A percentile compares a stretch with the other conserved stretches of the same genome.
Evolutionary conservation across 2,888 invertebrate species (phyloP).

Genomic region (Germaria angustata): DNA sequence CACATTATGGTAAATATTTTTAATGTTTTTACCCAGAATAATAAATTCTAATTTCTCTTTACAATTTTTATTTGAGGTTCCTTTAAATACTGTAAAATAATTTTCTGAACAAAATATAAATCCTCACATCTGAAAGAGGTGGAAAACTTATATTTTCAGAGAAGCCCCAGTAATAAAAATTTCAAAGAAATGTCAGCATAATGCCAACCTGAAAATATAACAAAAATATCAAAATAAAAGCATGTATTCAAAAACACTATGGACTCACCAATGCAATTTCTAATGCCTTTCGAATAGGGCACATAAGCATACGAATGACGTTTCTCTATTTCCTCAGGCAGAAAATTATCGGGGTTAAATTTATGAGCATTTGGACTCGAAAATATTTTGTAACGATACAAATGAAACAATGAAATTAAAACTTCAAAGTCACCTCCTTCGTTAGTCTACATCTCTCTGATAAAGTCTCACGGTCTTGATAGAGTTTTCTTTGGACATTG

Average conservation of each 20-base stretch:
- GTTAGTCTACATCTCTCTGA: conserved; percentile 69
- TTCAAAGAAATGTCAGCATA: conserved; percentile 71
- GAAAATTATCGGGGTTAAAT: conserved; percentile 78
- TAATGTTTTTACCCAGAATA: not conserved
- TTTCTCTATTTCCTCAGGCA: conserved; percentile 72
- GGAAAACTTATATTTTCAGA: conserved; percentile 69
- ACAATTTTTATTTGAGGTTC: conserved; percentile 68
- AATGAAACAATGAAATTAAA: conserved; percentile 73
- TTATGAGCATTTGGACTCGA: conserved; percentile 76
- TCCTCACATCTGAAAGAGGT: conserved; percentile 69
- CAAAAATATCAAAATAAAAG: not conserved
- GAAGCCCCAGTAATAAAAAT: conserved; percentile 67
- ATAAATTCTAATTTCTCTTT: conserved; percentile 20
- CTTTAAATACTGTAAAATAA: conserved; percentile 69
- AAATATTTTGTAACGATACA: conserved; percentile 74
- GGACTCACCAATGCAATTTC: conserved; percentile 75
- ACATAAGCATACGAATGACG: conserved; percentile 77
- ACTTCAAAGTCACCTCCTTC: conserved; percentile 74
- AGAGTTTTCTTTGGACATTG: conserved; percentile 70
- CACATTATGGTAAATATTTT: too few relatives aligned
- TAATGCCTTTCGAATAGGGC: conserved; percentile 76
- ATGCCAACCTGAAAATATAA: conserved; percentile 66
- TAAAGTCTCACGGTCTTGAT: conserved; percentile 71
- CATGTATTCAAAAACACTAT: too few relatives aligned
- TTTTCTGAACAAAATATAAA: conserved; percentile 68